Conservation (phyloP, 2,113 vertebrate species). For the Scytalopus superciliaris region DNA sequence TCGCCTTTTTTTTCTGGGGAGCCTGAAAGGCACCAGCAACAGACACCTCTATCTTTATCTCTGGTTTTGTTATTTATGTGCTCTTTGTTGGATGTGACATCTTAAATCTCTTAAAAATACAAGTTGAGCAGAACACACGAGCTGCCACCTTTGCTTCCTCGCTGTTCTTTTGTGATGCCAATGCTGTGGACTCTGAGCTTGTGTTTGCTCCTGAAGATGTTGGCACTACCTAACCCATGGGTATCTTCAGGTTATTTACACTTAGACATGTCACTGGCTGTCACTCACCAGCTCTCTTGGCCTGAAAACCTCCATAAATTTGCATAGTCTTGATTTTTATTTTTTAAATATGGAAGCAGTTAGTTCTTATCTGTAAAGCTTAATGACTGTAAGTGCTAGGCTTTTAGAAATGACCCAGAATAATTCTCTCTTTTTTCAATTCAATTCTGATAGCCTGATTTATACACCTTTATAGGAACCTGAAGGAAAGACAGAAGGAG, state of each 20-base stretch:
- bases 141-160: not conserved
- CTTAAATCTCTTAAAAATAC: not conserved
- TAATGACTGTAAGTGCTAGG: not conserved
- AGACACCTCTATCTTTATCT: not conserved
- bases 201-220: not conserved
- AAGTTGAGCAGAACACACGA: not conserved
- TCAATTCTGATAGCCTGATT: not conserved
- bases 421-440: not conserved
- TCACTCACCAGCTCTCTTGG: not conserved
- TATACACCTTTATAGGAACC: not conserved
- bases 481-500: not conserved
- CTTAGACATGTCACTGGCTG: not conserved
- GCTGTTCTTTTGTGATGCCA: not conserved
- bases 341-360: not conserved
- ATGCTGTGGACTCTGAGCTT: not conserved
- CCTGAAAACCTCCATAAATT: not conserved
- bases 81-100: not conserved
- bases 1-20: not conserved
- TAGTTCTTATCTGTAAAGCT: not conserved
- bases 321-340: not conserved
- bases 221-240: not conserved
- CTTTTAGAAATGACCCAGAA: not conserved
- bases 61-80: not conserved
- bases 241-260: not conserved
- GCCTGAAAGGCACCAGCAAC: not conserved